A percentile compares a stretch with the other conserved stretches of the same genome.
These are phyloP conservation scores for Fragum fragum DNA, from an alignment of 2,888 invertebrate genomes.

Conservation along the genomic window DNA sequence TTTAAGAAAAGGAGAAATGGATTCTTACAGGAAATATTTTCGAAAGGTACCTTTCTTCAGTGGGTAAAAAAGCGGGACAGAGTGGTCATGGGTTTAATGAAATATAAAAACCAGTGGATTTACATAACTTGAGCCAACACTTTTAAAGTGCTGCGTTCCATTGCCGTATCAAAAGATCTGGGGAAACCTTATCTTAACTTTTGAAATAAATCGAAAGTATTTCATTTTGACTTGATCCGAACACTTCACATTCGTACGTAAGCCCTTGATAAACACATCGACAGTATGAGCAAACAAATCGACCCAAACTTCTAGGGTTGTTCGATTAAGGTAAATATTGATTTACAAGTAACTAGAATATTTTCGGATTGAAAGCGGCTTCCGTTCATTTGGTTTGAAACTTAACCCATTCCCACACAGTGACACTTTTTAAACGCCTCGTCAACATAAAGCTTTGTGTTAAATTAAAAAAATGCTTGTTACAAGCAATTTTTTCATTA, in stretches of 20 bases:
- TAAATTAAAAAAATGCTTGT: too few relatives aligned
- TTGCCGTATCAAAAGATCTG: neutral
- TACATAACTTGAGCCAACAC: too few relatives aligned
- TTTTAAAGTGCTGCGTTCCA: neutral
- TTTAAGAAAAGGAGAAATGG: too few relatives aligned
- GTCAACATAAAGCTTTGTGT: too few relatives aligned
- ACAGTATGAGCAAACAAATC: slow-evolving; percentile 2
- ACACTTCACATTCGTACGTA: slow-evolving; percentile 7
- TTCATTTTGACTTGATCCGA: slow-evolving; percentile 6
- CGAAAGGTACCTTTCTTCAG: too few relatives aligned
- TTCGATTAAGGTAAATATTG: slow-evolving; percentile 36
- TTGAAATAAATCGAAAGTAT: slow-evolving; percentile 3
- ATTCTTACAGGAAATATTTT: too few relatives aligned
- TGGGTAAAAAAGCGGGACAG: too few relatives aligned
- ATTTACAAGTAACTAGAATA: slow-evolving; percentile 26
- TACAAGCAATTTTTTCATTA: too few relatives aligned
- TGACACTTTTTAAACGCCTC: too few relatives aligned
- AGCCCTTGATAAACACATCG: neutral
- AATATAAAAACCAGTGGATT: too few relatives aligned
- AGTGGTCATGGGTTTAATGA: too few relatives aligned
- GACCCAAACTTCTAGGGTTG: neutral
- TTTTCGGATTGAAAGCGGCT: slow-evolving; percentile 22
- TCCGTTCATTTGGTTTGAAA: slow-evolving; percentile 5
- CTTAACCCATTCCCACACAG: too few relatives aligned
- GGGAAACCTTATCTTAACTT: slow-evolving; percentile 6